Base-by-base conservation (phyloP, 2,888 invertebrate species). In the Volucella zonaria region DNA sequence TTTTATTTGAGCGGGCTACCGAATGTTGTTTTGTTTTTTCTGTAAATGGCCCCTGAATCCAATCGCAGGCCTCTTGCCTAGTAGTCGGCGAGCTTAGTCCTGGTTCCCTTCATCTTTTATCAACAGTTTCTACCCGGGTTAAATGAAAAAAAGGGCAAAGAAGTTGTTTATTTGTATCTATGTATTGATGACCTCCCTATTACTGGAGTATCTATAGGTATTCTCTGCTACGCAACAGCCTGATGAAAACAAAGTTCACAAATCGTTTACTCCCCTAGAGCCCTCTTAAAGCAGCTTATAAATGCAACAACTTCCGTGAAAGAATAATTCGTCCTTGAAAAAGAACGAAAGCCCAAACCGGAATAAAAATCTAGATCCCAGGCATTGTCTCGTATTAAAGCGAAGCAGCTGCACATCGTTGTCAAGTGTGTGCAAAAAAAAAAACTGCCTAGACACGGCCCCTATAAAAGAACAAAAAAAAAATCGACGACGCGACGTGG, bases 361-460 rank as follows among this genome's bases (percentile, higher is more conserved):
- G 66, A 66, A 45, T 66, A 18, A 40, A 31, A 31, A 31, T 31
- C 31, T 31, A 31, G 31, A 56, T 56, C 74, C 31, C 49, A 31
- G 49, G 40, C 8, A 62, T 56, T 77, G 15, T 40, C 40, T 10
- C 8, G 6, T 15, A 11, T 38, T 8, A 40, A 47, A n/a, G 31
- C 71, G 52, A 23, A 73, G 62, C 82, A 77, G 77, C 77, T 82
- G 77, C 62, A 51, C 15, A 54, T 54, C n/a, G 42, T 51, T 38
- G 18, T 23, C 66, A n/a, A 68, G 47, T 15, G 11, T n/a, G 12
- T 14, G 9, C 12, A 8, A 11, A 2, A 23, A 31, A 61, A 61
- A 66, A 51, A 56, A 51, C 43, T 47, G 61, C 77, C 77, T 82
- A 82, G 82, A 77, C 62, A 52, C 71, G 52, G 45, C 38, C n/a